These are phyloP conservation scores for Hydrolagus colliei DNA, from an alignment of 2,797 vertebrate species.

Conservation along the genomic window DNA sequence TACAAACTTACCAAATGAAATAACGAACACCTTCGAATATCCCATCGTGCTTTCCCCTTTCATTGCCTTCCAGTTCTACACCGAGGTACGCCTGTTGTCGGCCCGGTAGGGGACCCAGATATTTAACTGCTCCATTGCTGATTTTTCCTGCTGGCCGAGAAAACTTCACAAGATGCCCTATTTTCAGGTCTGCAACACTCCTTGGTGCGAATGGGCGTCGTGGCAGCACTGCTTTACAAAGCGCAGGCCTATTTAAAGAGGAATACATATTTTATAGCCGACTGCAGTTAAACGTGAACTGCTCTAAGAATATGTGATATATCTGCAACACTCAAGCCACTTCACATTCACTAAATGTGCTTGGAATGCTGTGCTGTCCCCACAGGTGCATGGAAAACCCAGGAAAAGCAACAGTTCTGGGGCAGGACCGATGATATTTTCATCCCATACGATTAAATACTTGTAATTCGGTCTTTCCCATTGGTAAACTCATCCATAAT, in stretches of 20 bases:
- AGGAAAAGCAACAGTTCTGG: neutral
- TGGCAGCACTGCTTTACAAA: neutral
- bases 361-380: neutral
- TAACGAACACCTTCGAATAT: conserved; percentile 33
- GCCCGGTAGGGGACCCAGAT: conserved; percentile 22
- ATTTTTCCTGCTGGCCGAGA: conserved; percentile 36
- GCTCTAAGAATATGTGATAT: neutral
- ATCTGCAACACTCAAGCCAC: neutral
- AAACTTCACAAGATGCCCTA: conserved; percentile 34
- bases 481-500: no score
- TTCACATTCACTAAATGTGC: neutral
- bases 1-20: conserved; percentile 28
- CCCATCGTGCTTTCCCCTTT: conserved; percentile 33
- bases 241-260: neutral
- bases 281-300: neutral
- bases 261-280: neutral
- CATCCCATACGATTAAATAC: no score
- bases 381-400: neutral
- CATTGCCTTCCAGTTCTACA: conserved; percentile 34
- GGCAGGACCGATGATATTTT: neutral
- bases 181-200: conserved; percentile 33
- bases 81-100: conserved; percentile 35
- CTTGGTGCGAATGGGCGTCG: conserved; percentile 33
- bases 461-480: no score
- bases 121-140: conserved; percentile 36